These are phyloP conservation scores for Megaceryle alcyon DNA, from an alignment of 2,797 vertebrate species.

Conservation along the genomic window DNA sequence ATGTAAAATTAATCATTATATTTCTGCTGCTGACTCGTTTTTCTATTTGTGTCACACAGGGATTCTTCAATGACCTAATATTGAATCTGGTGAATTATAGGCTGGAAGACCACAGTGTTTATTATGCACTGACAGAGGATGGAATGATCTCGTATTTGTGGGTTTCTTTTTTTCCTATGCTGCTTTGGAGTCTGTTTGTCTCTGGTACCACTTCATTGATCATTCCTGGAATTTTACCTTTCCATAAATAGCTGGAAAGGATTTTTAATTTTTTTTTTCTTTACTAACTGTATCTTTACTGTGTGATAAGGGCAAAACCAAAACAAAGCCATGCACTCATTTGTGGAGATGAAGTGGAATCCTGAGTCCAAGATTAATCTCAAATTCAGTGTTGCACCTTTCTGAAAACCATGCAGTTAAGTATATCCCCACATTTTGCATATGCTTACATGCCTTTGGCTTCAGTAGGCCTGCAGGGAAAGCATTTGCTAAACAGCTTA, in stretches of 20 bases:
- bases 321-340: not conserved
- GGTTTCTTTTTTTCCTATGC: not conserved
- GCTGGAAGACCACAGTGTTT: conserved; percentile 10
- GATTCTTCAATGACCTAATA: conserved; percentile 59
- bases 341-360: not conserved
- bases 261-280: not conserved
- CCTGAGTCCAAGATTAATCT: not conserved
- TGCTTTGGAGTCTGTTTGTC: not conserved
- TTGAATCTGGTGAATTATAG: conserved; percentile 11
- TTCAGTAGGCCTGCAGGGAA: conserved; percentile 16
- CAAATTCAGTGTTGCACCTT: not conserved
- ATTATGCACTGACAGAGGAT: conserved; percentile 9
- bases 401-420: not conserved
- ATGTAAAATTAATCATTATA: conserved; percentile 30
- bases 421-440: not conserved
- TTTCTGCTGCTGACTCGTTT: not conserved
- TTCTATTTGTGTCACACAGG: conserved; percentile 13
- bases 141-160: not conserved
- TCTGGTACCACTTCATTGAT: not conserved
- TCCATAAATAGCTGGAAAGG: conserved; percentile 12
- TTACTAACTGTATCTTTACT: not conserved
- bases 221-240: conserved; percentile 43
- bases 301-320: not conserved
- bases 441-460: not conserved
- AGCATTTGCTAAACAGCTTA: conserved; percentile 46